A percentile compares a stretch with the other conserved stretches of the same genome.
Conservation (phyloP, 2,797 vertebrate genomes). For the Stomatorhinus walkeri region DNA sequence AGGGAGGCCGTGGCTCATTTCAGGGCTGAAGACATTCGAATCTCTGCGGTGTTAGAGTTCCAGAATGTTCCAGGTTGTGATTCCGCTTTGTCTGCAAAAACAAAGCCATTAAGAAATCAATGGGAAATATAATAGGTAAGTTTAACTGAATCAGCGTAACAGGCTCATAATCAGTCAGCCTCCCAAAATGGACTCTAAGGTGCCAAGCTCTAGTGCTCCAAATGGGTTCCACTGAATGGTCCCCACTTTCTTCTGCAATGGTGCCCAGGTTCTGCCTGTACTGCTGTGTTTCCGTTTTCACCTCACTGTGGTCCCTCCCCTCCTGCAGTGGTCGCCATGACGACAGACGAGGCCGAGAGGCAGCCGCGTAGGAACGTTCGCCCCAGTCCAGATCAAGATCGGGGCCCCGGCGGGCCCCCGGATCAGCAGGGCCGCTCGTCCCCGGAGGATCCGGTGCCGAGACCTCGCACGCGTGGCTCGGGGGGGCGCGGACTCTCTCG, state of each 20-base stretch:
- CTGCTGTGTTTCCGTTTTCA: neutral
- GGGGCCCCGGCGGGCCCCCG: constrained; percentile 59
- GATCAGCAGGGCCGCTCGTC: constrained; percentile 46
- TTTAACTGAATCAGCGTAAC: neutral
- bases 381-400: constrained; percentile 60
- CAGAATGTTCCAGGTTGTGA: neutral
- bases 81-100: neutral
- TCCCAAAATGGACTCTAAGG: neutral
- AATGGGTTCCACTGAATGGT: neutral
- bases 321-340: constrained; percentile 59
- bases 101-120: constrained; percentile 1
- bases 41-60: neutral
- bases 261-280: neutral
- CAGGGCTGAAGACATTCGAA: neutral
- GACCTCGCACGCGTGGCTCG: constrained; percentile 60
- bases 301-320: neutral
- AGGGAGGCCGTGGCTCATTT: neutral
- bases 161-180: neutral
- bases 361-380: constrained; percentile 67
- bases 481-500: constrained; percentile 79
- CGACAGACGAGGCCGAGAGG: constrained; percentile 72
- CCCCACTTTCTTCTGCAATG: neutral
- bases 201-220: neutral
- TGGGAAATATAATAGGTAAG: neutral
- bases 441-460: constrained; percentile 66